Evolutionary conservation across 2,888 invertebrate genomes (phyloP).

Genomic region (Isoperla grammatica): DNA sequence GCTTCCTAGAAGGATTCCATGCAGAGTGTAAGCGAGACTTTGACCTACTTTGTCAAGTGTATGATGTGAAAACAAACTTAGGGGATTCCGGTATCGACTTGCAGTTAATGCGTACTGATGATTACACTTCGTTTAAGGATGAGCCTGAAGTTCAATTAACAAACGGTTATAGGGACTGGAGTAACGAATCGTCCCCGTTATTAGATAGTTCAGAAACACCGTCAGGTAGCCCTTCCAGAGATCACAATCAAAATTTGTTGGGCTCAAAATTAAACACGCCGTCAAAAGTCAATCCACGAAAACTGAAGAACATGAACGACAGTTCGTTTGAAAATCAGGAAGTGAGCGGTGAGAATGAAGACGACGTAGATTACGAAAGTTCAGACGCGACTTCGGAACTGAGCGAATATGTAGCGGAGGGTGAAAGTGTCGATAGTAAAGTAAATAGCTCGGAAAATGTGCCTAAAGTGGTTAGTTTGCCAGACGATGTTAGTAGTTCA

Average conservation of each 20-base stretch:
- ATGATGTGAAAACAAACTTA: constrained; percentile 42
- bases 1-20: constrained; percentile 44
- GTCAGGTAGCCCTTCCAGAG: not conserved
- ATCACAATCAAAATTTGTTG: not conserved
- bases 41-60: constrained; percentile 55
- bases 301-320: too few relatives aligned
- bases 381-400: too few relatives aligned
- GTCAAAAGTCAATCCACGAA: too few relatives aligned
- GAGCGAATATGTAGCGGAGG: constrained; percentile 27
- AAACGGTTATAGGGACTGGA: constrained; percentile 20
- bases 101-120: constrained; percentile 26
- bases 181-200: constrained; percentile 16
- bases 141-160: not conserved
- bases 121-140: not conserved
- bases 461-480: too few relatives aligned
- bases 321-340: constrained; percentile 8
- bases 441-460: not conserved
- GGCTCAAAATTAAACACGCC: too few relatives aligned
- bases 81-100: constrained; percentile 37
- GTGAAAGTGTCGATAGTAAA: constrained; percentile 16
- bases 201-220: constrained; percentile 4
- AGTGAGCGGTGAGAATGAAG: constrained; percentile 26
- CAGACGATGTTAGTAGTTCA: not conserved
- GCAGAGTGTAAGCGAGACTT: constrained; percentile 51
- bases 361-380: too few relatives aligned